Evolutionary conservation across 1,140 invertebrate genomes (phyloP).

Genomic region (Euschistus heros): DNA sequence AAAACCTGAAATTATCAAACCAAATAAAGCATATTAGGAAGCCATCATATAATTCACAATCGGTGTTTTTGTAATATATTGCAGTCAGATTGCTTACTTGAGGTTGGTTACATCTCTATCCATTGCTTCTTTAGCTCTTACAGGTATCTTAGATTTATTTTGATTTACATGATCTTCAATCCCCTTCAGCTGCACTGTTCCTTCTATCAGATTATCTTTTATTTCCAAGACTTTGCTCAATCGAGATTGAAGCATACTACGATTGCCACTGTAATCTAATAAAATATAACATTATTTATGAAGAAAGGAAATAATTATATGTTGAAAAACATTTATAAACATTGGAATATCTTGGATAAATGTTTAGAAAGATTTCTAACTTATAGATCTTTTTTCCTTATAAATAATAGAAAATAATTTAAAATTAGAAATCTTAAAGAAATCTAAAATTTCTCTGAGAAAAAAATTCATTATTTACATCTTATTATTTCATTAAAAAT

Average conservation of each 20-base stretch:
- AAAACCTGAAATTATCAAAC: slow-evolving; percentile 40
- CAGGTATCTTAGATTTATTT: slow-evolving; percentile 52
- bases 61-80: neutral
- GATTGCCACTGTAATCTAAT: slow-evolving; percentile 69
- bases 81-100: slow-evolving; percentile 37
- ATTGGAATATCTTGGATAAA: too few species aligned
- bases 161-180: slow-evolving; percentile 55
- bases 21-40: too few species aligned
- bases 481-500: too few species aligned
- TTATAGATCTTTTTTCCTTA: too few species aligned
- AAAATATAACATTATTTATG: neutral
- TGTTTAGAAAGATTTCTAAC: too few species aligned
- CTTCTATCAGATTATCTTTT: slow-evolving; percentile 61
- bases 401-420: too few species aligned
- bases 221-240: slow-evolving; percentile 64
- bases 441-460: too few species aligned
- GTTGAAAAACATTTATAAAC: too few species aligned
- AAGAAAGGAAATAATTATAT: too few species aligned
- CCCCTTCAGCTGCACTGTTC: slow-evolving; percentile 56
- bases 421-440: too few species aligned
- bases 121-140: slow-evolving; percentile 67
- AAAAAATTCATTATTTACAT: too few species aligned
- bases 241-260: slow-evolving; percentile 58
- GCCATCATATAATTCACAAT: neutral
- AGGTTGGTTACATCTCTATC: slow-evolving; percentile 64